Conservation (phyloP, 2,888 invertebrate species). For the Cephus pulcher region DNA sequence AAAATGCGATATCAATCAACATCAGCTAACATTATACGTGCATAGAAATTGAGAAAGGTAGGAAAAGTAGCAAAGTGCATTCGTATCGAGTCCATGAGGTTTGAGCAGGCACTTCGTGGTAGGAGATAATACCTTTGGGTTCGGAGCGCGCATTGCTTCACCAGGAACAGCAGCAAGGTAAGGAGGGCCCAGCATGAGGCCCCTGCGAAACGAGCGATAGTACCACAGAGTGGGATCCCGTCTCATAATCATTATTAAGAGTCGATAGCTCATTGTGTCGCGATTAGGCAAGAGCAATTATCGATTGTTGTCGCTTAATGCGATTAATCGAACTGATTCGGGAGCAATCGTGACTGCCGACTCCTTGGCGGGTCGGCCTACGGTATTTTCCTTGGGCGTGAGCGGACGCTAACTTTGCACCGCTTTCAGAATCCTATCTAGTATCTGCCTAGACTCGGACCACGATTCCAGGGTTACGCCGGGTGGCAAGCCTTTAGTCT, state of each 20-base stretch:
- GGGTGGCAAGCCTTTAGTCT: no score
- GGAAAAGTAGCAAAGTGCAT: no score
- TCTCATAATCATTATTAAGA: slow-evolving; percentile 35
- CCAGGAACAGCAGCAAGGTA: slow-evolving; percentile 28
- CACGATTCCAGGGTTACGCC: no score
- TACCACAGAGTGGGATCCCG: slow-evolving; percentile 30
- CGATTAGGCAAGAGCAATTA: slow-evolving; percentile 52
- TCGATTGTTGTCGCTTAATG: slow-evolving; percentile 50
- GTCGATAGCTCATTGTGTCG: slow-evolving; percentile 35
- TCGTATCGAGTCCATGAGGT: no score
- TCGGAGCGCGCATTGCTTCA: slow-evolving; percentile 38
- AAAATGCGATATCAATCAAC: no score
- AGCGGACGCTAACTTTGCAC: neutral
- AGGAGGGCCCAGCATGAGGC: slow-evolving; percentile 45
- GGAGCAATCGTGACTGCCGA: slow-evolving; percentile 42
- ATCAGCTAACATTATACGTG: no score
- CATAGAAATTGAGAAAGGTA: no score
- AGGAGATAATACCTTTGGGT: slow-evolving; percentile 40
- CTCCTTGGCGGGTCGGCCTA: slow-evolving; percentile 18
- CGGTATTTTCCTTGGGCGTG: slow-evolving; percentile 14
- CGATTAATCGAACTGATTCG: slow-evolving; percentile 53
- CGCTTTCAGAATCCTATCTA: slow-evolving; percentile 1
- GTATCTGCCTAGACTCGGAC: no score
- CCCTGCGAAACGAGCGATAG: slow-evolving; percentile 20
- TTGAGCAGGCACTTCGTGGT: slow-evolving; percentile 40